Evolutionary conservation across 2,797 vertebrate genomes (phyloP).

Genomic region (Hemitrygon akajei): DNA sequence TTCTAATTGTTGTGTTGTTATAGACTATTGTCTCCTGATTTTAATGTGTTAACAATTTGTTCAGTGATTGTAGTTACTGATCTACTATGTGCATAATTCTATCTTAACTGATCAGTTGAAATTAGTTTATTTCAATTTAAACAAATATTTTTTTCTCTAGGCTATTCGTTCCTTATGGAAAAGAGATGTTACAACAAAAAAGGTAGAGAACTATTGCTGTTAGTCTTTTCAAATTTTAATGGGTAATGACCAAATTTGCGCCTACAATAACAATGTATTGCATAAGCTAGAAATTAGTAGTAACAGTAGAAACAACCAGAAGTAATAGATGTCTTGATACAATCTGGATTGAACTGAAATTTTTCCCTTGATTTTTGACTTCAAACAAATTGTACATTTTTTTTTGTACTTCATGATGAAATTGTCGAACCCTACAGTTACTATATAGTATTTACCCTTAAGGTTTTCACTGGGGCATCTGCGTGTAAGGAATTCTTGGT

Average conservation of each 20-base stretch:
- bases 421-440: not conserved
- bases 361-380: not conserved
- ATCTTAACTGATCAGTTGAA: not conserved
- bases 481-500: not conserved
- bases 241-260: not conserved
- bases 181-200: constrained; percentile 18
- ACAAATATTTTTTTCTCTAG: not conserved
- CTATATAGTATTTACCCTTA: not conserved
- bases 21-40: not conserved
- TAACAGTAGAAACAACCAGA: no score
- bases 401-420: not conserved
- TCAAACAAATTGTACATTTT: not conserved
- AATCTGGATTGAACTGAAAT: no score
- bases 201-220: not conserved
- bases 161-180: not conserved
- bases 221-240: not conserved
- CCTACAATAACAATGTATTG: not conserved
- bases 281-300: no score
- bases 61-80: not conserved
- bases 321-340: no score
- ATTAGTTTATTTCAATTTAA: no score
- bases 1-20: not conserved
- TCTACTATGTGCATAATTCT: not conserved
- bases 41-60: not conserved
- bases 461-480: not conserved